Percentiles rank a stretch among this genome's conserved stretches.
Evolutionary conservation across 2,797 vertebrate species (phyloP).

Genomic region (Macrochelys suwanniensis): DNA sequence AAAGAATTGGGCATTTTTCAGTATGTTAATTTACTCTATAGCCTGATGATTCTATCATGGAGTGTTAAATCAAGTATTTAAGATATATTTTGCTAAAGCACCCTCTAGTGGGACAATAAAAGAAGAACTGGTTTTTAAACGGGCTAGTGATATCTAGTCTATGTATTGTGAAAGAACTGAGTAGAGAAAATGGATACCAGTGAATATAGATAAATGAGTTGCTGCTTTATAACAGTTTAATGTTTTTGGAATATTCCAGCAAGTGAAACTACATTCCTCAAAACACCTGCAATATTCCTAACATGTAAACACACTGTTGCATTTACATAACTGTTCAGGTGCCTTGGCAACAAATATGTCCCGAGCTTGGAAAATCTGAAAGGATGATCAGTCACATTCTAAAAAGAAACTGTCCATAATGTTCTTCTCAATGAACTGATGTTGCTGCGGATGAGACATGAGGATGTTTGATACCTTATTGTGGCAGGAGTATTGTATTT

Average conservation of each 20-base stretch:
- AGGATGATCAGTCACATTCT: neutral
- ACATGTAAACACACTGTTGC: neutral
- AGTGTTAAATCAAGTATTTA: conserved; percentile 47
- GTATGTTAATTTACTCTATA: neutral
- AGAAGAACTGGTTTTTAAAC: neutral
- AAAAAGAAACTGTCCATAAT: neutral
- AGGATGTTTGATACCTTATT: neutral
- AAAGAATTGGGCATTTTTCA: neutral
- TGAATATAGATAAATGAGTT: neutral
- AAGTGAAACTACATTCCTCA: neutral
- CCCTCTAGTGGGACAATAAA: conserved; percentile 83
- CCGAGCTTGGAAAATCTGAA: neutral
- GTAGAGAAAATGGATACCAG: neutral
- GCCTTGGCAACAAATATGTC: neutral
- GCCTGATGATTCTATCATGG: accelerated
- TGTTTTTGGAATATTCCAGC: neutral
- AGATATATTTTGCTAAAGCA: conserved; percentile 83
- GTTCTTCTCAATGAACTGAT: neutral
- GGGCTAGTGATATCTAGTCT: neutral
- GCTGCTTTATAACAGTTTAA: neutral
- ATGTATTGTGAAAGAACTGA: neutral
- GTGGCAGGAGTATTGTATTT: too few relatives aligned
- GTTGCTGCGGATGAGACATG: neutral
- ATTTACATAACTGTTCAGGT: neutral
- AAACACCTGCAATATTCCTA: neutral